Evolutionary conservation across 2,113 vertebrate genomes (phyloP).

Genomic region (Lipophrys pholis): DNA sequence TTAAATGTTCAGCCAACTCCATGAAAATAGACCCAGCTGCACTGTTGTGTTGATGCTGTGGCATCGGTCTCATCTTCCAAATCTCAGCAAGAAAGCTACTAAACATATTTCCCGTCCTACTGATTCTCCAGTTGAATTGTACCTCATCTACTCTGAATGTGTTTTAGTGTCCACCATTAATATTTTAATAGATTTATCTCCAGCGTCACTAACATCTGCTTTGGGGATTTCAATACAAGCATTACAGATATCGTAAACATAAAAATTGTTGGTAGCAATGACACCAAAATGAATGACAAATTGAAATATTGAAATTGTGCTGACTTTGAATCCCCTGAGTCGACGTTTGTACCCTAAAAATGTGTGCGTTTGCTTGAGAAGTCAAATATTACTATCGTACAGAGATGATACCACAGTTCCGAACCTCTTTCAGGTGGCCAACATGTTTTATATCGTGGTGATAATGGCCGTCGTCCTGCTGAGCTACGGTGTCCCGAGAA

Average conservation of each 20-base stretch:
- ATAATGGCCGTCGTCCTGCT: conserved; percentile 97
- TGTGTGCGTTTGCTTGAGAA: background rate
- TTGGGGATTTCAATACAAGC: conserved; percentile 28
- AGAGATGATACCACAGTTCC: background rate
- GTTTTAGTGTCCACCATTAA: background rate
- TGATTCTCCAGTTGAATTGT: background rate
- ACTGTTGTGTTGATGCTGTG: background rate
- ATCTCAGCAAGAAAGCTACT: conserved; percentile 17
- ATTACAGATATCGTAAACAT: background rate
- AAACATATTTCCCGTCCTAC: background rate
- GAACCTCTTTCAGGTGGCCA: conserved; percentile 90
- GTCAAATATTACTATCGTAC: background rate
- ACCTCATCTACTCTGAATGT: no score
- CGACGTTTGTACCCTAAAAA: background rate
- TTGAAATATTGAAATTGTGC: background rate
- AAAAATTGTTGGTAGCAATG: background rate
- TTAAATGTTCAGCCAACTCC: no score
- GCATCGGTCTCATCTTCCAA: background rate
- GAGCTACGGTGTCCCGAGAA: conserved; percentile 96
- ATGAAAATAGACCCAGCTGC: no score
- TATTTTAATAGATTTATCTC: background rate
- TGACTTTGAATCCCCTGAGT: background rate
- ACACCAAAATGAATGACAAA: background rate
- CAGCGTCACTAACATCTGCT: background rate
- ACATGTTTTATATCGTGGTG: conserved; percentile 99